These are phyloP conservation scores for Flexamia atlantica DNA, from an alignment of 2,888 invertebrate genomes.

Conservation along the genomic window DNA sequence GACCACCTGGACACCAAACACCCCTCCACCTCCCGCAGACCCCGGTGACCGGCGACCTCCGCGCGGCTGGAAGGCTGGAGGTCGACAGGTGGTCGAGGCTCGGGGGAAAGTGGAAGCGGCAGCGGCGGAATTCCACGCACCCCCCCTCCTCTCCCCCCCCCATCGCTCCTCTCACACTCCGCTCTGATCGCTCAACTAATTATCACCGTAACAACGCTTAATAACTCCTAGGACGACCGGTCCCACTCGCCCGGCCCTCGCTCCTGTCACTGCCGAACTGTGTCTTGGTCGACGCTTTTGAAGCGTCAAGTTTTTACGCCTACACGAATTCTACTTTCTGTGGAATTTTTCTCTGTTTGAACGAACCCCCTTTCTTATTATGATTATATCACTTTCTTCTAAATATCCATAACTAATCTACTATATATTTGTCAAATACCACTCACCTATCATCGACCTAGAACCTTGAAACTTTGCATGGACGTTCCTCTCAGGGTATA, in stretches of 20 bases:
- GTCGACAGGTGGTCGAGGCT: background rate
- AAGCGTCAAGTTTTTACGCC: no score
- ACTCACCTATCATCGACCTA: no score
- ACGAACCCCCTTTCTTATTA: no score
- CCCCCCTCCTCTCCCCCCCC: background rate
- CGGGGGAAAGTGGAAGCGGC: conserved; percentile 26
- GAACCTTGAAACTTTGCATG: no score
- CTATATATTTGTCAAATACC: no score
- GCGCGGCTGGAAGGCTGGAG: background rate
- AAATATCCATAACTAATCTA: no score
- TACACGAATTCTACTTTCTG: no score
- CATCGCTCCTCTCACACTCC: background rate
- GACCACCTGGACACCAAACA: no score
- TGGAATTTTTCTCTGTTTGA: no score
- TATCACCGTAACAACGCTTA: background rate
- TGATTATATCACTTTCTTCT: no score
- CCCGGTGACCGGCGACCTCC: background rate
- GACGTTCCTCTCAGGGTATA: no score
- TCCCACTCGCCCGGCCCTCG: background rate
- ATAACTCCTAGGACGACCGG: conserved; percentile 22
- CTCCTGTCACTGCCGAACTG: background rate
- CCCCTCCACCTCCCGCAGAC: background rate
- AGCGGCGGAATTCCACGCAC: conserved; percentile 23
- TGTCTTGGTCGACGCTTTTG: background rate
- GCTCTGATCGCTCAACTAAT: conserved; percentile 15